Conservation (phyloP, 2,797 vertebrate genomes). For the Channa striata region DNA sequence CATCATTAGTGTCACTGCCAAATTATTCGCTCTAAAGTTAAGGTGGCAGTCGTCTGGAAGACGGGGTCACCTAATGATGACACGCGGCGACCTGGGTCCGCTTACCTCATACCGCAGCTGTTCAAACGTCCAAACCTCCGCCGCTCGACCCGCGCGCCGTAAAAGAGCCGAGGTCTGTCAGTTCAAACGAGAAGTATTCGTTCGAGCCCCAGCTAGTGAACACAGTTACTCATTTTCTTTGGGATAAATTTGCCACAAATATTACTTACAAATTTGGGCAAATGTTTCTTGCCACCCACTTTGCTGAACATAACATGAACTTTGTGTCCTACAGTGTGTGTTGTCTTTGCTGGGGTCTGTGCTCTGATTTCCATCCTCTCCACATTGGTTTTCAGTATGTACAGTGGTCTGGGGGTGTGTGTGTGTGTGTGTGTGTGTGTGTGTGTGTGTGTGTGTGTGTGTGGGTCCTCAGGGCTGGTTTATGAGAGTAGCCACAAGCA, state of each 20-base stretch:
- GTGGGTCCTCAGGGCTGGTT: conserved; percentile 38
- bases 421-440: conserved; percentile 38
- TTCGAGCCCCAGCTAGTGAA: conserved; percentile 4
- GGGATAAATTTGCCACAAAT: conserved; percentile 46
- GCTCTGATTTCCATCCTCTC: conserved; percentile 66
- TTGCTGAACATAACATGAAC: conserved; percentile 54
- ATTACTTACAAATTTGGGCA: conserved; percentile 44
- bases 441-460: conserved; percentile 26
- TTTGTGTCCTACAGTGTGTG: conserved; percentile 45
- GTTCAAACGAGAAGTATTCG: conserved; percentile 31
- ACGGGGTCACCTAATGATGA: conserved; percentile 79
- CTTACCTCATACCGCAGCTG: conserved; percentile 69
- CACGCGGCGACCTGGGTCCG: conserved; percentile 63
- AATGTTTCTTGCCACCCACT: conserved; percentile 62
- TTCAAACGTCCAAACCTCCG: conserved; percentile 47
- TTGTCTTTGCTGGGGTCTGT: conserved; percentile 58
- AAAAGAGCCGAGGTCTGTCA: conserved; percentile 20
- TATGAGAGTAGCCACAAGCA: conserved; percentile 49
- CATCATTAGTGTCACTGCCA: conserved; percentile 80
- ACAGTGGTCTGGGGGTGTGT: conserved; percentile 52
- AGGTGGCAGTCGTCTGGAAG: conserved; percentile 72
- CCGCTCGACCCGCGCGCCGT: background rate
- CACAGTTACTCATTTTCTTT: conserved; percentile 34
- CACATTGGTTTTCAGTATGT: conserved; percentile 55
- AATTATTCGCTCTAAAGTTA: conserved; percentile 58